A percentile compares a stretch with the other conserved stretches of the same genome.
Conservation (phyloP, 2,797 vertebrate species). For the Eospalax fontanierii region DNA sequence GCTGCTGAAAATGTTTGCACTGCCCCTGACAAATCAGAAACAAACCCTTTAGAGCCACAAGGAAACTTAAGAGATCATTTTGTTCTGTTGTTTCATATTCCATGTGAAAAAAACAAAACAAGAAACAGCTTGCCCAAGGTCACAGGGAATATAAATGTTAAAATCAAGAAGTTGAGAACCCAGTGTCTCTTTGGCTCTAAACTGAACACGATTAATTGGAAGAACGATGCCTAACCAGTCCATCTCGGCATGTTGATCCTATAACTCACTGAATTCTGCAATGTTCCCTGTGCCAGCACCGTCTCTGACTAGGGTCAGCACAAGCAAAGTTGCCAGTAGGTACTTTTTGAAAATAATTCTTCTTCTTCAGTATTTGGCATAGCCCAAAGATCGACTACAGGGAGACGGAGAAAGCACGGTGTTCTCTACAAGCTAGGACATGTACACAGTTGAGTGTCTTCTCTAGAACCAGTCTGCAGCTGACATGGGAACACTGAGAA, state of each 20-base stretch:
- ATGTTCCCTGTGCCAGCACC: background rate
- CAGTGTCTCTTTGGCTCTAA: background rate
- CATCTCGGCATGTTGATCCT: background rate
- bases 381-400: constrained; percentile 53
- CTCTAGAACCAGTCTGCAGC: background rate
- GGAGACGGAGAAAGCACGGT: background rate
- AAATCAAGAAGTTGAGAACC: constrained; percentile 3
- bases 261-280: background rate
- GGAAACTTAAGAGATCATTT: background rate
- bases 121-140: background rate
- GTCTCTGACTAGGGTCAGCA: background rate
- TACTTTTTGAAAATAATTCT: background rate
- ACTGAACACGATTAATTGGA: background rate
- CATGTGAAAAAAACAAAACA: background rate
- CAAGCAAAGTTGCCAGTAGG: background rate
- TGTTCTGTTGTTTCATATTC: background rate
- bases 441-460: background rate
- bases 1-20: background rate
- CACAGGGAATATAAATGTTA: constrained; percentile 7
- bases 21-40: background rate
- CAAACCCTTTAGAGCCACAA: constrained; percentile 38
- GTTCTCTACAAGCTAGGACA: background rate
- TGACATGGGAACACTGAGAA: background rate
- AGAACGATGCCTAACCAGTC: background rate
- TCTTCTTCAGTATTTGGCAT: constrained; percentile 27